Conservation (phyloP, 2,113 vertebrate species). For the Ceyx margarethae region DNA sequence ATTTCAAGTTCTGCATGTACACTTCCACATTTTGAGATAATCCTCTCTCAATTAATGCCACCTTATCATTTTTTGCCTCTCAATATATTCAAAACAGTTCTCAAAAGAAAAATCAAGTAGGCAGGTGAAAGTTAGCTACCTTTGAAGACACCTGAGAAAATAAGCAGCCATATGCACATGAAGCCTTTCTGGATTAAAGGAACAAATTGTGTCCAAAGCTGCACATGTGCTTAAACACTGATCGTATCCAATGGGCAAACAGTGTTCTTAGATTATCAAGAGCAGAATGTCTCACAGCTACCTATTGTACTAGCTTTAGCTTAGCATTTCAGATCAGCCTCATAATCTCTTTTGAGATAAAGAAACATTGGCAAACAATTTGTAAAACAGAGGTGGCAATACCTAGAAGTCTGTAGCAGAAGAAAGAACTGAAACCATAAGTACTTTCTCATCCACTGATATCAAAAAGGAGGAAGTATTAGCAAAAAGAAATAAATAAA, state of each 20-base stretch:
- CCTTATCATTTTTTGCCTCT: not conserved
- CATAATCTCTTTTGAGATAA: not conserved
- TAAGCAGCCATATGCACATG: not conserved
- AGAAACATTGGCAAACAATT: not conserved
- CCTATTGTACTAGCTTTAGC: not conserved
- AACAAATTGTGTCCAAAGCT: not conserved
- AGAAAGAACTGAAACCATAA: not conserved
- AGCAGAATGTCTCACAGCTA: not conserved
- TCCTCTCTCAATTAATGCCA: not conserved
- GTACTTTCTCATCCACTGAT: not conserved
- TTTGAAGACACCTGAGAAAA: not conserved
- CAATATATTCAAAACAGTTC: not conserved
- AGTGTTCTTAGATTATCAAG: not conserved
- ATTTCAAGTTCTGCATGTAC: conserved; percentile 3
- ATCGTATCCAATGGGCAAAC: not conserved
- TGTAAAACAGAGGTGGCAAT: not conserved
- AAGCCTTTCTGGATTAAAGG: not conserved
- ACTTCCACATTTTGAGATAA: conserved; percentile 14
- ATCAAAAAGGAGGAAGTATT: not conserved
- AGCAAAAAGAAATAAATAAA: not conserved
- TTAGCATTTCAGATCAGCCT: not conserved
- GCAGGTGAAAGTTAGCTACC: not conserved
- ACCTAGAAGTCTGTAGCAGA: not conserved
- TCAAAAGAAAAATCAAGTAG: not conserved
- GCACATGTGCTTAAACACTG: not conserved